Evolutionary conservation across 2,797 vertebrate species (phyloP).

Genomic region (Malacoraja senta): DNA sequence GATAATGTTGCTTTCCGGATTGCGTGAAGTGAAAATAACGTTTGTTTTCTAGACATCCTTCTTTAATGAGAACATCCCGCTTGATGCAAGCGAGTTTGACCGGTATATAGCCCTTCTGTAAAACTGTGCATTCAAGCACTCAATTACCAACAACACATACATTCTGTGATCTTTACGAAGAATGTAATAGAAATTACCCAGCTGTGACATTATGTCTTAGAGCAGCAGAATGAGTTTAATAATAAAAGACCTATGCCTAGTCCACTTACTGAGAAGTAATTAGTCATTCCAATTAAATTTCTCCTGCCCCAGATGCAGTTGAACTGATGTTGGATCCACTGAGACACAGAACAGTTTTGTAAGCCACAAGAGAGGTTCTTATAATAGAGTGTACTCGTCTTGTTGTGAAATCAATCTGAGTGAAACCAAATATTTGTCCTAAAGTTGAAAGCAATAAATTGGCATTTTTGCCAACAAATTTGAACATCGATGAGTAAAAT

Average conservation of each 20-base stretch:
- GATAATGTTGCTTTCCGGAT: background rate
- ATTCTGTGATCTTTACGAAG: background rate
- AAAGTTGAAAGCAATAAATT: background rate
- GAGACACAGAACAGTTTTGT: conserved; percentile 1
- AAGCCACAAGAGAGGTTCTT: background rate
- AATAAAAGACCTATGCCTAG: background rate
- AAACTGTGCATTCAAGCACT: background rate
- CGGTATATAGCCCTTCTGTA: background rate
- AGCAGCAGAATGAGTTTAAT: background rate
- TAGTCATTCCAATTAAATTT: conserved; percentile 2
- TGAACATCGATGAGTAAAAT: background rate
- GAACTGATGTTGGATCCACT: background rate
- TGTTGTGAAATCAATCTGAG: background rate
- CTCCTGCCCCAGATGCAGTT: background rate
- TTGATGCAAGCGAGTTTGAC: background rate
- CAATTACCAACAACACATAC: background rate
- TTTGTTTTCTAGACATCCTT: background rate
- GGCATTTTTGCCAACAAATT: background rate
- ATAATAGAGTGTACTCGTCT: background rate
- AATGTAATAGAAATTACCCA: background rate
- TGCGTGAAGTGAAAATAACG: background rate
- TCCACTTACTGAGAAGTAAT: conserved; percentile 15
- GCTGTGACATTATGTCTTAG: background rate
- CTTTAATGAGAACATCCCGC: background rate
- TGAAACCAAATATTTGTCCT: background rate